Evolutionary conservation across 2,113 vertebrate genomes (phyloP).

Genomic region (Piaya cayana): DNA sequence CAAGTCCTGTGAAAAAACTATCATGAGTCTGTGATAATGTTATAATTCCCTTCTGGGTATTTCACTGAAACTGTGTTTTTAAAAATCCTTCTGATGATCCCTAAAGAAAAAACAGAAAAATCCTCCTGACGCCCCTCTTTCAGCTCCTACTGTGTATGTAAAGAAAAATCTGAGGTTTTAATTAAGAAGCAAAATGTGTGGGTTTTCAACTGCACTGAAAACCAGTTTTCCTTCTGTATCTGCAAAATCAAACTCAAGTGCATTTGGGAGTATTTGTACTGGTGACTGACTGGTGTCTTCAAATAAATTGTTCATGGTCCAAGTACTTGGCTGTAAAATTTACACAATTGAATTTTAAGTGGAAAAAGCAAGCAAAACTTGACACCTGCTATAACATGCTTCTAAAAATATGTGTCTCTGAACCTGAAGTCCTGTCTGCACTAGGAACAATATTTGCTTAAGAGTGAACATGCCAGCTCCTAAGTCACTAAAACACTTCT

Average conservation of each 20-base stretch:
- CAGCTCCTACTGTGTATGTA: background rate
- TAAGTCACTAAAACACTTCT: background rate
- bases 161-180: background rate
- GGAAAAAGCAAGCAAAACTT: constrained; percentile 11
- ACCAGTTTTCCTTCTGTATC: background rate
- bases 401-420: background rate
- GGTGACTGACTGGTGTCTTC: constrained; percentile 30
- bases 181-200: background rate
- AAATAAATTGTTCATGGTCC: constrained; percentile 52
- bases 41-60: background rate
- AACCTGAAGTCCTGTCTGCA: background rate
- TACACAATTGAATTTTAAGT: constrained; percentile 19
- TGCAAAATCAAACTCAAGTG: background rate
- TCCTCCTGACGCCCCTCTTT: background rate
- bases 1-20: background rate
- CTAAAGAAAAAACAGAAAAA: background rate
- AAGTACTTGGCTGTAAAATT: constrained; percentile 30
- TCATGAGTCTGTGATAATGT: background rate
- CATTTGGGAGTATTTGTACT: constrained; percentile 29
- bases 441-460: background rate
- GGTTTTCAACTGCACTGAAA: background rate
- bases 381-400: background rate
- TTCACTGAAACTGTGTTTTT: background rate
- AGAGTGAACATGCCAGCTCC: background rate
- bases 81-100: background rate